These are phyloP conservation scores for Perca schrenkii DNA, from an alignment of 2,113 vertebrate species.

Conservation along the genomic window DNA sequence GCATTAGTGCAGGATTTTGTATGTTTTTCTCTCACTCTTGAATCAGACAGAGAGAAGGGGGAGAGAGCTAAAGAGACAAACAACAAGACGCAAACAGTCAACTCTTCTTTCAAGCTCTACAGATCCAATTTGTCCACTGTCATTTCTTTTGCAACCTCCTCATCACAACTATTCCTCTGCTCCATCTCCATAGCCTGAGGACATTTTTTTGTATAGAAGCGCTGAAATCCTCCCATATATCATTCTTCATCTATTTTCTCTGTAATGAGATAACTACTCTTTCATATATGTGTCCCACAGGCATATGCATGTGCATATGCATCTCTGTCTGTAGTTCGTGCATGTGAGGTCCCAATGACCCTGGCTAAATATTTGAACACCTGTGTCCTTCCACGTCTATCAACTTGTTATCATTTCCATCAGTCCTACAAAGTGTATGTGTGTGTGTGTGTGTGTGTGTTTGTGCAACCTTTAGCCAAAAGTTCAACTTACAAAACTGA, in stretches of 20 bases:
- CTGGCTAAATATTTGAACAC: constrained; percentile 69
- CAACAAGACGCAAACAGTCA: not conserved
- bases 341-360: constrained; percentile 8
- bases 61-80: not conserved
- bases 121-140: constrained; percentile 5
- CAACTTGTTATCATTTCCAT: constrained; percentile 41
- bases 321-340: not conserved
- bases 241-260: constrained; percentile 1
- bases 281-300: not conserved
- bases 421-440: not conserved
- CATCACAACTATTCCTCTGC: constrained; percentile 2
- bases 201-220: not conserved
- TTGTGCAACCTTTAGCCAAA: not conserved
- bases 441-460: not conserved
- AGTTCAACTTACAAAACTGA: not conserved
- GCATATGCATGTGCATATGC: constrained; percentile 9
- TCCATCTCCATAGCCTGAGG: not conserved
- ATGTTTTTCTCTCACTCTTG: not conserved
- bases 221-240: constrained; percentile 3
- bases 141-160: not conserved
- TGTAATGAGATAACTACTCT: not conserved
- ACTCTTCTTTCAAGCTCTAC: constrained; percentile 5
- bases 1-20: not conserved
- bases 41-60: not conserved
- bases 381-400: constrained; percentile 45